A percentile compares a stretch with the other conserved stretches of the same genome.
phyloP scores from a whole-genome alignment of 2,113 vertebrate species.

The Gymnocephalus cernua region DNA sequence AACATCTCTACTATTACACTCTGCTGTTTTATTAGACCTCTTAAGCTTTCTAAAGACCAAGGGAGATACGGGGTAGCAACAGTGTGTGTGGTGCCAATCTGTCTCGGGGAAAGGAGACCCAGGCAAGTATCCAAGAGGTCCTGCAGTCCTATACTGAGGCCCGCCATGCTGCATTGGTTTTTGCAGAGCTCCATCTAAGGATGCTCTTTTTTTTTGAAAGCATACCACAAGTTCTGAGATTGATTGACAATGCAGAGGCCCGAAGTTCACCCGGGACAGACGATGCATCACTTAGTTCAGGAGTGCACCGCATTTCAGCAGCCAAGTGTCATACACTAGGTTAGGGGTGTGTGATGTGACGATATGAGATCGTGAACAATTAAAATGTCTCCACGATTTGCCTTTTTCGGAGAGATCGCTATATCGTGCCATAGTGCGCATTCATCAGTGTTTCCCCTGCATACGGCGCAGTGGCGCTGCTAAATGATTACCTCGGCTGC shows the following conservation, averaged over 20 bases:
- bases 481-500: neutral
- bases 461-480: neutral
- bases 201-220: conserved; percentile 1
- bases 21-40: conserved; percentile 38
- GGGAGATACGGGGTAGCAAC: neutral
- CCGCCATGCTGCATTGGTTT: conserved; percentile 25
- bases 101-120: conserved; percentile 15
- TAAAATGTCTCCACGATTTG: neutral
- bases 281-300: neutral
- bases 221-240: neutral
- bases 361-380: neutral
- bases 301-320: neutral
- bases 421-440: neutral
- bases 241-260: neutral
- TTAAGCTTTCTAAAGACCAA: conserved; percentile 29
- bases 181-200: conserved; percentile 4
- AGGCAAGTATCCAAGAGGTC: conserved; percentile 35
- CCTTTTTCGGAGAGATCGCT: neutral
- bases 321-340: neutral
- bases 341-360: neutral
- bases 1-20: conserved; percentile 24
- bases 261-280: neutral
- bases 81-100: conserved; percentile 21
- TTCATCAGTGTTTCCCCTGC: neutral
- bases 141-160: conserved; percentile 21